Percentiles rank a stretch among this genome's conserved stretches.
phyloP scores from a whole-genome alignment of 2,888 invertebrate species.

The Leucania comma region DNA sequence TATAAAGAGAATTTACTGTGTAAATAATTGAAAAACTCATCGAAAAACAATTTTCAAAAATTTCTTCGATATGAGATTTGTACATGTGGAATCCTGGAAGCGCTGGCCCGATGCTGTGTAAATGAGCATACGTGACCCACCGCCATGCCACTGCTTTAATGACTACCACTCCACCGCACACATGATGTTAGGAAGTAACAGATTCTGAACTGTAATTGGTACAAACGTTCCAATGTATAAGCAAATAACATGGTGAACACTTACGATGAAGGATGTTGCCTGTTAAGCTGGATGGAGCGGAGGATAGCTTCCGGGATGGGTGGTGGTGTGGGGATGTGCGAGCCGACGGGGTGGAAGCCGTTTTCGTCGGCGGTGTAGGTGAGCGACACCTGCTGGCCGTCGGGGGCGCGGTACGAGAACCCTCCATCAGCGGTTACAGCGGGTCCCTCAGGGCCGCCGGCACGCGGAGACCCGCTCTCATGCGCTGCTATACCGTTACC shows the following conservation, averaged over 20 bases:
- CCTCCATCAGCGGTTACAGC: slow-evolving; percentile 91
- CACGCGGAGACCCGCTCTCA: slow-evolving; percentile 90
- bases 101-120: too few species aligned
- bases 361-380: slow-evolving; percentile 93
- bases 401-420: slow-evolving; percentile 92
- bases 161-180: too few species aligned
- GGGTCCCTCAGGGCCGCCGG: slow-evolving; percentile 84
- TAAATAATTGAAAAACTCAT: too few species aligned
- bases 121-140: too few species aligned
- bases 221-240: too few species aligned
- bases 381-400: slow-evolving; percentile 91
- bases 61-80: too few species aligned
- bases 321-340: slow-evolving; percentile 90
- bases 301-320: slow-evolving; percentile 90
- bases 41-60: too few species aligned
- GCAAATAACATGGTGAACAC: slow-evolving; percentile 50
- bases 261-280: slow-evolving; percentile 79
- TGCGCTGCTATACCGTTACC: slow-evolving; percentile 91
- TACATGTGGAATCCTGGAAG: too few species aligned
- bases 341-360: slow-evolving; percentile 91
- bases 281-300: slow-evolving; percentile 83
- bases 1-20: too few species aligned
- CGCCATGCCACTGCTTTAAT: too few species aligned
- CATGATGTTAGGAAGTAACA: too few species aligned
- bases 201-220: too few species aligned